Evolutionary conservation across 2,113 vertebrate genomes (phyloP), one percentile per base, ranked within the genome.

Genomic region (Cranoglanis bouderius): DNA sequence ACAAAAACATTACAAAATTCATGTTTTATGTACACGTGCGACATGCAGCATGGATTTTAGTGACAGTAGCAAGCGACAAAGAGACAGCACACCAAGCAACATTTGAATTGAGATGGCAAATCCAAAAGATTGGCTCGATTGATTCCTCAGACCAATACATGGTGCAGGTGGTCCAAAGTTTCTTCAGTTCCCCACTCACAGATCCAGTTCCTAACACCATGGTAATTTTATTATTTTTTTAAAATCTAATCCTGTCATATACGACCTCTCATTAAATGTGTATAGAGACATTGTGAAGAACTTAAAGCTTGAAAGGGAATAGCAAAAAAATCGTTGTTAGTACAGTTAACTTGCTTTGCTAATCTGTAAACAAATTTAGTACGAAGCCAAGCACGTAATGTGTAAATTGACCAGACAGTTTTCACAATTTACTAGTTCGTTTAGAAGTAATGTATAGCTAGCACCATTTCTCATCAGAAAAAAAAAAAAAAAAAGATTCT

Each of bases 321-420:
- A 70, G 65, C 1, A n/a, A 67, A 67, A 67, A 67, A 67, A 63
- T 4, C 53, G 16, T 55, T 55, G 53, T 55, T 29, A 49, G 59
- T 65, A 67, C 12, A 13, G 3, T n/a, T 12, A n/a, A 65, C 61
- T 65, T 12, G 26, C 26, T 65, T 65, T 65, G 29, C 9, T 3
- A 4, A 3, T 65, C 26, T 65, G 61, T 9, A 9, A n/a, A 65
- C 2, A n/a, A 29, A 67, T 21, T 61, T 26, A 29, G n/a, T 35
- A 67, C 65, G 1, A 32, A 70, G 10, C 10, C 4, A 3, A 67
- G n/a, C 4, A 35, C 2, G 4, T 35, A 0, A 7, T 0, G 0
- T 63, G 59, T 70, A 32, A 70, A 70, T 40, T 8, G 21, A 40
- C 70, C 70, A 74, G 40, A 40, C 7, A 21, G 9, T 38, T 21